Evolutionary conservation across 2,888 invertebrate genomes (phyloP).

Genomic region (Nephrocerus scutellatus): DNA sequence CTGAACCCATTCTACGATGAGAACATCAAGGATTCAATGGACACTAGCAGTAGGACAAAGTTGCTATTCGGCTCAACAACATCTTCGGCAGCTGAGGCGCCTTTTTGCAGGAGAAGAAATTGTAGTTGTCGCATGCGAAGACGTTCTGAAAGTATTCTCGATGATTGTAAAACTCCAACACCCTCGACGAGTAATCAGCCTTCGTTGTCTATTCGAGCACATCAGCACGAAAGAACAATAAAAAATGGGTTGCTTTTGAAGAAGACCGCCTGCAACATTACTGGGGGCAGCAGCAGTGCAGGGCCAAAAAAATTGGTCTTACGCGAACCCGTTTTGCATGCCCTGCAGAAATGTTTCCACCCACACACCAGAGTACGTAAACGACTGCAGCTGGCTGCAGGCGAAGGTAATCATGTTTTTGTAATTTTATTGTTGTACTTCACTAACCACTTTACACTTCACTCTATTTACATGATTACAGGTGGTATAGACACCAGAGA

Average conservation of each 20-base stretch:
- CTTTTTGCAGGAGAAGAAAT: too few species aligned
- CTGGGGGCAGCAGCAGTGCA: too few species aligned
- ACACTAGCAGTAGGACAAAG: constrained; percentile 1
- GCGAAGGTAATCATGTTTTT: background rate
- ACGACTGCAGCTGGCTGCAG: constrained; percentile 4
- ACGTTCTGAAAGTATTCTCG: constrained; percentile 35
- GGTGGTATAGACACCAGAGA: too few species aligned
- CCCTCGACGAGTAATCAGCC: constrained; percentile 3
- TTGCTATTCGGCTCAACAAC: constrained; percentile 16
- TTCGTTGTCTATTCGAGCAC: constrained; percentile 22
- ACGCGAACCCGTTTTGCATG: constrained; percentile 31
- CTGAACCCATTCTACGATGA: constrained; percentile 36
- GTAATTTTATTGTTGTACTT: too few species aligned
- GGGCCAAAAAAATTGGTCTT: too few species aligned
- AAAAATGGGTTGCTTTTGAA: too few species aligned
- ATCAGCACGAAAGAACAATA: constrained; percentile 27
- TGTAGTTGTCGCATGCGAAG: constrained; percentile 31
- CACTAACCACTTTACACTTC: too few species aligned
- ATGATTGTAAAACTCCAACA: constrained; percentile 28
- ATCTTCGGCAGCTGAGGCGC: too few species aligned
- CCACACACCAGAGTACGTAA: constrained; percentile 17
- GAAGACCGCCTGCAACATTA: constrained; percentile 14
- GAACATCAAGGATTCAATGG: background rate
- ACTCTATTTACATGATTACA: too few species aligned
- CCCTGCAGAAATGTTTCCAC: constrained; percentile 23